These are phyloP conservation scores for Gallinago stenura DNA, from an alignment of 2,797 vertebrate species.

Conservation along the genomic window DNA sequence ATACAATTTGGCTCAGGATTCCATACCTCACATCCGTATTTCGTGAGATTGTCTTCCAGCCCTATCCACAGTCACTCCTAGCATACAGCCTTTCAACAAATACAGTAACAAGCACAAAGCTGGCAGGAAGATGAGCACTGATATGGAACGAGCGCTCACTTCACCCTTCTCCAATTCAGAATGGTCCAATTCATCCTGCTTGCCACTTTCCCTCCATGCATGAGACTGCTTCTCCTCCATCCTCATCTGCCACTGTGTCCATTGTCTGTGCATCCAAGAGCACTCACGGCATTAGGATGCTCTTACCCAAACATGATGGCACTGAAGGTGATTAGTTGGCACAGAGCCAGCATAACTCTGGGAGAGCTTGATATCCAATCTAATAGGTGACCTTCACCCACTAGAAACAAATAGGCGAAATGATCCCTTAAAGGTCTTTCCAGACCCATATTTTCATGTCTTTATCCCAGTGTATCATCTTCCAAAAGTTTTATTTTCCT, in stretches of 20 bases:
- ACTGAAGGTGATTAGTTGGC: neutral
- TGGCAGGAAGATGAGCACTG: neutral
- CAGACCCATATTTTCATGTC: neutral
- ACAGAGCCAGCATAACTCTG: neutral
- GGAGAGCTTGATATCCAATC: neutral
- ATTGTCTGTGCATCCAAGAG: neutral
- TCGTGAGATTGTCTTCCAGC: neutral
- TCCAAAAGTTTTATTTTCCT: neutral
- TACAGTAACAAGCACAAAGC: neutral
- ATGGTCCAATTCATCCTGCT: neutral
- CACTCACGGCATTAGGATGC: neutral
- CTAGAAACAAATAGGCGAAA: neutral
- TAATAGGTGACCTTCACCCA: neutral
- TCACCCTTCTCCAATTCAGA: neutral
- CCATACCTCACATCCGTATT: neutral
- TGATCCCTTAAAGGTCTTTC: neutral
- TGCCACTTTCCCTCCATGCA: neutral
- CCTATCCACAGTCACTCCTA: neutral
- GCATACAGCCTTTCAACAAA: neutral
- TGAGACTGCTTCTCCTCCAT: neutral
- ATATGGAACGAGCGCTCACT: neutral
- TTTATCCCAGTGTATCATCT: neutral
- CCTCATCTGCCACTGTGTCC: neutral
- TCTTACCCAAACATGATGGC: neutral
- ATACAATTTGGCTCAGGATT: neutral